These are phyloP conservation scores for Plusia festucae DNA, from an alignment of 2,888 invertebrate species.

Conservation along the genomic window DNA sequence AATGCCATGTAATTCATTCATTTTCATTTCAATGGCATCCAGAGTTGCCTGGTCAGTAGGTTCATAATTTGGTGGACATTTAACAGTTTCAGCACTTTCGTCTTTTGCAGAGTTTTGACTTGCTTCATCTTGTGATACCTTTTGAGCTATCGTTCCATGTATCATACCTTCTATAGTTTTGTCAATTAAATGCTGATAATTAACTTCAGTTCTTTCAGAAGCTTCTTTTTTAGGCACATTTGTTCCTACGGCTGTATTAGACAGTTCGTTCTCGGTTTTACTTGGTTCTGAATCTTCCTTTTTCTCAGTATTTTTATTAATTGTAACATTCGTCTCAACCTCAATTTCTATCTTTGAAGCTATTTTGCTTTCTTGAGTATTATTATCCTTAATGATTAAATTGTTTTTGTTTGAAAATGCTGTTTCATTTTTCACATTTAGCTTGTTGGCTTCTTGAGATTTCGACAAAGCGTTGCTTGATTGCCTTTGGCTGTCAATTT, in stretches of 20 bases:
- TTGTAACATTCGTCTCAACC: conserved; percentile 46
- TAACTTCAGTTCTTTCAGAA: conserved; percentile 71
- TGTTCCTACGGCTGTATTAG: conserved; percentile 7
- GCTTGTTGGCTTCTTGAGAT: conserved; percentile 71
- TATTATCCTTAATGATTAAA: conserved; percentile 50
- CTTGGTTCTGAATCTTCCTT: conserved; percentile 40
- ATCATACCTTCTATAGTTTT: conserved; percentile 85
- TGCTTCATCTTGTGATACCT: conserved; percentile 66
- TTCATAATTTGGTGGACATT: conserved; percentile 54
- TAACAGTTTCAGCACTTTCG: conserved; percentile 49
- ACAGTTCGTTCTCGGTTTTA: conserved; percentile 29
- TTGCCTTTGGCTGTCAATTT: conserved; percentile 83
- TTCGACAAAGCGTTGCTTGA: conserved; percentile 72
- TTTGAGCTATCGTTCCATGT: conserved; percentile 68
- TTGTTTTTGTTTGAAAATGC: conserved; percentile 74
- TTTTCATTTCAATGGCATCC: conserved; percentile 84
- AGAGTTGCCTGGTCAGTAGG: conserved; percentile 63
- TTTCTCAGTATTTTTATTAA: conserved; percentile 44
- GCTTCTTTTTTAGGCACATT: conserved; percentile 60
- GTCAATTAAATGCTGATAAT: conserved; percentile 81
- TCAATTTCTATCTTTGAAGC: conserved; percentile 49
- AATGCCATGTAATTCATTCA: conserved; percentile 86
- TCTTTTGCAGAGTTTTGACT: conserved; percentile 55
- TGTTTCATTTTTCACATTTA: conserved; percentile 71
- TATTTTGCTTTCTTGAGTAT: conserved; percentile 53